A percentile compares a stretch with the other conserved stretches of the same genome.
phyloP scores from a whole-genome alignment of 1,140 invertebrate genomes.

The Muscidifurax raptorellus region DNA sequence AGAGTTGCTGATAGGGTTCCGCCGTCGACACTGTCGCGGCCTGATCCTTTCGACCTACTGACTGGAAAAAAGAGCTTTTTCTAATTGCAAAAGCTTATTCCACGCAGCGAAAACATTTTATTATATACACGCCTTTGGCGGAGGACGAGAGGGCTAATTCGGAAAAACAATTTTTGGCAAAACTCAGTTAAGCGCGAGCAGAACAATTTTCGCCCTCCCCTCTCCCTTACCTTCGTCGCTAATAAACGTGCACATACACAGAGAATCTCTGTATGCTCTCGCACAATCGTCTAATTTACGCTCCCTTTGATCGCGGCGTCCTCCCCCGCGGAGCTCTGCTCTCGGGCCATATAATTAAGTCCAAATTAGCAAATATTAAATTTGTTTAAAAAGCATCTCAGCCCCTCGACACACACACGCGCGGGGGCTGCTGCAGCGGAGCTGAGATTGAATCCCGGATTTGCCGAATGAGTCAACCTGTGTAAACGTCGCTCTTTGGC shows the following conservation, averaged over 20 bases:
- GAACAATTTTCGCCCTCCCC: too few species aligned
- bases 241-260: neutral
- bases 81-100: neutral
- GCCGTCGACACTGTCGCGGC: neutral
- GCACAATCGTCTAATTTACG: conserved; percentile 36
- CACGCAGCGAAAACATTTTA: neutral
- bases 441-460: conserved; percentile 40
- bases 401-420: neutral
- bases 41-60: neutral
- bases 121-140: neutral
- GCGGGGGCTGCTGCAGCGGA: neutral
- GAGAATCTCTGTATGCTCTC: neutral
- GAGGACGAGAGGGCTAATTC: neutral
- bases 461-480: conserved; percentile 41
- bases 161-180: neutral
- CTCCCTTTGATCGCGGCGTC: conserved; percentile 23
- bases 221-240: too few species aligned
- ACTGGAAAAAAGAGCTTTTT: conserved; percentile 1
- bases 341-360: conserved; percentile 28
- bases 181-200: neutral
- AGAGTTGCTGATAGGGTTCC: neutral
- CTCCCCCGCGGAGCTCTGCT: neutral
- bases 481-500: conserved; percentile 20
- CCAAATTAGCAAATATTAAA: conserved; percentile 46
- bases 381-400: conserved; percentile 31